Evolutionary conservation across 2,888 invertebrate species (phyloP).

Genomic region (Tetheella fluctuosa): DNA sequence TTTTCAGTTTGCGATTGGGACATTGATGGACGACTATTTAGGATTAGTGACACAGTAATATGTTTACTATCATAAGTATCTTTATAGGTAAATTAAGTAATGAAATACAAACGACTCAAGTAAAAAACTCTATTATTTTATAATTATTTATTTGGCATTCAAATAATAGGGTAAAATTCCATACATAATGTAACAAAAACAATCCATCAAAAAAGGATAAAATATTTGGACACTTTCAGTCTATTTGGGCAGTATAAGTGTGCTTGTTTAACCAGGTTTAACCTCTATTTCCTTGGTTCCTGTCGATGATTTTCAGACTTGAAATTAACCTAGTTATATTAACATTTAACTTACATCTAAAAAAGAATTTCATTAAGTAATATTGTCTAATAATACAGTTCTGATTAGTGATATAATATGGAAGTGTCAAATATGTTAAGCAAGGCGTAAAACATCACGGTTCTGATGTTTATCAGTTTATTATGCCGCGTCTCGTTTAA

Average conservation of each 20-base stretch:
- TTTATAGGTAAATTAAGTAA: constrained; percentile 26
- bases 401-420: constrained; percentile 2
- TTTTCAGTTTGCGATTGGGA: constrained; percentile 98
- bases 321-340: constrained; percentile 47
- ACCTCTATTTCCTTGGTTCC: constrained; percentile 38
- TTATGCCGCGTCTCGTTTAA: background rate
- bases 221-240: constrained; percentile 82
- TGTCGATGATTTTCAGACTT: constrained; percentile 32
- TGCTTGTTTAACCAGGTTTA: constrained; percentile 49
- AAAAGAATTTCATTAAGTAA: constrained; percentile 23
- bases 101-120: constrained; percentile 39
- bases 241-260: constrained; percentile 74
- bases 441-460: background rate
- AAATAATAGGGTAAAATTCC: constrained; percentile 74
- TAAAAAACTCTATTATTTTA: constrained; percentile 43
- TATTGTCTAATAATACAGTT: constrained; percentile 38
- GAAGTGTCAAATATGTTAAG: background rate
- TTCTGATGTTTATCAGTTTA: background rate
- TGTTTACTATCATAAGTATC: constrained; percentile 25
- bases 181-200: constrained; percentile 79
- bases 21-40: constrained; percentile 99
- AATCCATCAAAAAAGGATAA: constrained; percentile 70
- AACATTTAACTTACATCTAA: constrained; percentile 44
- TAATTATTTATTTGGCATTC: constrained; percentile 82
- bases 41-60: constrained; percentile 87